Percentiles rank a stretch among this genome's conserved stretches.
Evolutionary conservation across 2,888 invertebrate species (phyloP).

Genomic region (Euproctis similis): DNA sequence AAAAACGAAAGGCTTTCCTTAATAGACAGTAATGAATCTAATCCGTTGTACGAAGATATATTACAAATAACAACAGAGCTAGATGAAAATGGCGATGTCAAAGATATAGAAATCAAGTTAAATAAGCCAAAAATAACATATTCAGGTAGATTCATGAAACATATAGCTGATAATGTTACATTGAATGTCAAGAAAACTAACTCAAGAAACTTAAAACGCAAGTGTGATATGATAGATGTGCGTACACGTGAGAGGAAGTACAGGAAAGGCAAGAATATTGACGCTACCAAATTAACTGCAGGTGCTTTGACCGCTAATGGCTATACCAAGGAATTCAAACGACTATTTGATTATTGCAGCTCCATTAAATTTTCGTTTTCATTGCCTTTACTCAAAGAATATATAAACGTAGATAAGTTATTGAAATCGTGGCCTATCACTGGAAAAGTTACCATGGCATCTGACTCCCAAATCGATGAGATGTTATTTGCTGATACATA

Average conservation of each 20-base stretch:
- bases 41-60: slow-evolving; percentile 6
- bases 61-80: slow-evolving; percentile 18
- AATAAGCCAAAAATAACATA: slow-evolving; percentile 45
- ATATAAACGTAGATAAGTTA: slow-evolving; percentile 38
- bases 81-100: slow-evolving; percentile 13
- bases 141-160: slow-evolving; percentile 15
- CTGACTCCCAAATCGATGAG: slow-evolving; percentile 19
- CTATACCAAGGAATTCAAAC: slow-evolving; percentile 48
- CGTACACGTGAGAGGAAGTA: slow-evolving; percentile 39
- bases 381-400: slow-evolving; percentile 51
- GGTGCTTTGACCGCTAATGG: slow-evolving; percentile 29
- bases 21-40: slow-evolving; percentile 7
- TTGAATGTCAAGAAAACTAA: slow-evolving; percentile 7
- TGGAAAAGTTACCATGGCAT: slow-evolving; percentile 12
- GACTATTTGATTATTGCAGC: slow-evolving; percentile 46
- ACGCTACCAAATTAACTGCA: slow-evolving; percentile 41
- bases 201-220: slow-evolving; percentile 40
- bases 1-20: not conserved
- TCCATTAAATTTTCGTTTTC: slow-evolving; percentile 59
- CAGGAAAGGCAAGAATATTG: slow-evolving; percentile 59
- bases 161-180: slow-evolving; percentile 3
- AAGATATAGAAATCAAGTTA: slow-evolving; percentile 30
- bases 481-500: slow-evolving; percentile 34
- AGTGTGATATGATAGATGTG: slow-evolving; percentile 34
- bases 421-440: slow-evolving; percentile 49